Conservation (phyloP, 2,888 invertebrate species). For the Conchocele bisecta region DNA sequence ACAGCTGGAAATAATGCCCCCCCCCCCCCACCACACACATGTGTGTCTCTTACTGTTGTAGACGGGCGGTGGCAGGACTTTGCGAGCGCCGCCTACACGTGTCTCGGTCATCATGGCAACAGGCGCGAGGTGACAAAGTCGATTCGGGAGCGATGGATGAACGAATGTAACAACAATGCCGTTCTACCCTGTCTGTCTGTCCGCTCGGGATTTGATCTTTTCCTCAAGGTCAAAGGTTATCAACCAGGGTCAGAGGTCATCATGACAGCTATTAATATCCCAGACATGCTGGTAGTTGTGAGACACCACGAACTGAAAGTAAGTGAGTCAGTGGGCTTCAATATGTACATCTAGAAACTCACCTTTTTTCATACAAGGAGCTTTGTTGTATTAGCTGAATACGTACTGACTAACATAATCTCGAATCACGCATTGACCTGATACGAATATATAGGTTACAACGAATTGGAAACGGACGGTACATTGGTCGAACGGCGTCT, state of each 20-base stretch:
- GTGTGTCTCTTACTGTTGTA: too few species aligned
- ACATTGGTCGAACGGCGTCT: too few species aligned
- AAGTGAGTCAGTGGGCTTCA: neutral
- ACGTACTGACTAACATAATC: too few species aligned
- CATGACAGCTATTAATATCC: constrained; percentile 83
- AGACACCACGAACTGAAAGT: constrained; percentile 77
- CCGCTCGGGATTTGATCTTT: constrained; percentile 78
- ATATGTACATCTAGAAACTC: too few species aligned
- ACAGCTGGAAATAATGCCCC: too few species aligned
- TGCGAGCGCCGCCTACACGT: constrained; percentile 54
- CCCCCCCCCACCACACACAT: too few species aligned
- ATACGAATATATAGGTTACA: too few species aligned
- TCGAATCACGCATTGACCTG: too few species aligned
- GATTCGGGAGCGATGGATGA: constrained; percentile 67
- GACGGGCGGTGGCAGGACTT: constrained; percentile 65
- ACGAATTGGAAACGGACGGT: too few species aligned
- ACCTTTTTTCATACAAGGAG: neutral
- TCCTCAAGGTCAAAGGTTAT: constrained; percentile 75
- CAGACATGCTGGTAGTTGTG: constrained; percentile 79
- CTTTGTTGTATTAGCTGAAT: too few species aligned
- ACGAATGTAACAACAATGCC: constrained; percentile 62
- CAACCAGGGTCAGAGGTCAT: constrained; percentile 82
- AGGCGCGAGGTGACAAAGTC: constrained; percentile 52
- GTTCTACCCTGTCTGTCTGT: constrained; percentile 78
- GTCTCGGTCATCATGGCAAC: constrained; percentile 53